Percentiles rank a stretch among this genome's conserved stretches.
Evolutionary conservation across 1,140 invertebrate genomes (phyloP).

Genomic region (Chrysopa pallens): DNA sequence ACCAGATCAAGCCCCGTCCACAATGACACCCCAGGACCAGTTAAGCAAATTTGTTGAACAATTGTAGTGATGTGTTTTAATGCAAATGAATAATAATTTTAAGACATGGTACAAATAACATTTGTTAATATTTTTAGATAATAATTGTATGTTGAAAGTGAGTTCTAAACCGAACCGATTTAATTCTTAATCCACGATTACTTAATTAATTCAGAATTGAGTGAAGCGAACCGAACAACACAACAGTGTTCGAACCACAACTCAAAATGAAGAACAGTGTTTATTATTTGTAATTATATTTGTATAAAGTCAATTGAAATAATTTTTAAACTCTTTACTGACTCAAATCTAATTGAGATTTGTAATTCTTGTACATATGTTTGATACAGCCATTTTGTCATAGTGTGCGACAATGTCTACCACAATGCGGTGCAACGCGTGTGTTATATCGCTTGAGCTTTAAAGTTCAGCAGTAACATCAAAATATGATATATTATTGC

Average conservation of each 20-base stretch:
- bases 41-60: constrained; percentile 85
- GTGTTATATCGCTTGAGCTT: neutral
- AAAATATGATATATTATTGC: no score
- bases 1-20: constrained; percentile 21
- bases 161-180: neutral
- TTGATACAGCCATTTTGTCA: neutral
- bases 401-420: neutral
- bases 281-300: constrained; percentile 2
- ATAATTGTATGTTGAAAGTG: constrained; percentile 3
- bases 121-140: neutral
- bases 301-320: neutral
- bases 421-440: neutral
- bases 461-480: no score
- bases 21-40: constrained; percentile 79
- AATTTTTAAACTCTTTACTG: neutral
- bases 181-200: no score
- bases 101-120: constrained; percentile 4
- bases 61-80: constrained; percentile 45
- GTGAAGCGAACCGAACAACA: no score
- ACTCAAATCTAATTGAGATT: neutral
- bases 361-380: neutral
- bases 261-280: neutral
- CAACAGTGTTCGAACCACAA: no score
- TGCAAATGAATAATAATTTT: constrained; percentile 12
- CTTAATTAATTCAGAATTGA: no score